Evolutionary conservation across 2,113 vertebrate genomes (phyloP), one percentile per base, ranked within the genome.

Genomic region (Ivindomyrus marchei): DNA sequence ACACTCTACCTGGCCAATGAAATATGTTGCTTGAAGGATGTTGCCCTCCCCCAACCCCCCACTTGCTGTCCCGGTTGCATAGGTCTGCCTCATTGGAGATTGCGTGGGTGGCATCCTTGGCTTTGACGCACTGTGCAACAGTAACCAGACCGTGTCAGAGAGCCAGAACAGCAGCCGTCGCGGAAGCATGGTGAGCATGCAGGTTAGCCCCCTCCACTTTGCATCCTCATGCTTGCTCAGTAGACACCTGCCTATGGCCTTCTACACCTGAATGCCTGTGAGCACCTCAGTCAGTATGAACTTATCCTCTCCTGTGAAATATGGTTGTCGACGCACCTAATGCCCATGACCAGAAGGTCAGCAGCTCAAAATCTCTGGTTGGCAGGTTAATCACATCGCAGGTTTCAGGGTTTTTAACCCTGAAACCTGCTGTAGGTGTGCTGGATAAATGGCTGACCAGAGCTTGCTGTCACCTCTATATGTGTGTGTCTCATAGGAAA

Each of bases 81-180:
- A 99, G 98, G 98, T 99, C 89, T 99, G 98, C 91, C 95, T 99
- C 62, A 98, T 99, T 0, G 98, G 98, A 9, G 98, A 99, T 95
- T 99, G 98, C 31, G 98, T 99, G 0, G 98, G 98, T n/a, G 98
- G 98, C 0, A 97, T 99, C 93, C 95, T 99, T 95, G 98, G 96
- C 0, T 99, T 99, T 0, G 98, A 99, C 47, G 98, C 96, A 21
- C 96, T 99, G 24, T 99, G 98, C 95, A 97, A 95, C 93, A 98
- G 97, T 94, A 97, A 94, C 90, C 96, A 98, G 93, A 96, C 96
- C 0, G 96, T 97, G 91, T 97, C 96, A 0, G 98, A 99, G 93
- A 99, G 97, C 92, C 98, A 97, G 87, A 97, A 97, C 96, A 99
- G 97, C 95, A 99, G 97, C 91, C 96, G 98, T 17, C 95, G 97